Evolutionary conservation across 1,140 invertebrate genomes (phyloP).

Genomic region (Zaprionus davidi): DNA sequence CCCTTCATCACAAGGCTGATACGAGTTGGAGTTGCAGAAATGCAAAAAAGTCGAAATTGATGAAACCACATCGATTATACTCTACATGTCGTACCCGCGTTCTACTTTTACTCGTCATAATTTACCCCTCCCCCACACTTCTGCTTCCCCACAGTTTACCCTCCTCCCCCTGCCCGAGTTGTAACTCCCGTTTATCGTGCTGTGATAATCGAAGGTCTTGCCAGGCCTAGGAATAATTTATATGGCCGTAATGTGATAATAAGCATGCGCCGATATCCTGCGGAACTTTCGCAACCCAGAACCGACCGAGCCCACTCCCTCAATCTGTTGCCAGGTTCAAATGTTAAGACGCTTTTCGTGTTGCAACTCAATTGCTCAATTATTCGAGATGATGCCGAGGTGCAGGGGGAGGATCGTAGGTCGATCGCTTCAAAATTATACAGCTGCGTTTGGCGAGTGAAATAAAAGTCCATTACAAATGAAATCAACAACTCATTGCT

Average conservation of each 20-base stretch:
- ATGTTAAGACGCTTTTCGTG: slow-evolving; percentile 82
- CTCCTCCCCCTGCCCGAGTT: slow-evolving; percentile 25
- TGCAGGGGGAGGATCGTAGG: slow-evolving; percentile 5
- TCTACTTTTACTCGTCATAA: slow-evolving; percentile 32
- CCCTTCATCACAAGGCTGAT: slow-evolving; percentile 17
- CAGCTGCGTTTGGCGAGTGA: slow-evolving; percentile 70
- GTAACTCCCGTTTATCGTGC: slow-evolving; percentile 61
- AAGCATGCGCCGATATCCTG: slow-evolving; percentile 80
- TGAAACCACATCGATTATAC: slow-evolving; percentile 11
- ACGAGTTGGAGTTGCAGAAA: not conserved
- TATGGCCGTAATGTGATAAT: slow-evolving; percentile 78
- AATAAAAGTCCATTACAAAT: slow-evolving; percentile 83
- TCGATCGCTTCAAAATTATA: slow-evolving; percentile 59
- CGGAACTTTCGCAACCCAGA: slow-evolving; percentile 64
- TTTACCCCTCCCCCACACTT: slow-evolving; percentile 33
- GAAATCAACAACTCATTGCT: slow-evolving; percentile 83
- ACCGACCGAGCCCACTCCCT: slow-evolving; percentile 15
- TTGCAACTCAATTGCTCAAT: slow-evolving; percentile 80
- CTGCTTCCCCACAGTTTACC: no score
- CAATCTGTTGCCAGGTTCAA: slow-evolving; percentile 60
- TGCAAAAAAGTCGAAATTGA: slow-evolving; percentile 9
- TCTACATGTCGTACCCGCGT: slow-evolving; percentile 9
- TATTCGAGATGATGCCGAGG: slow-evolving; percentile 57
- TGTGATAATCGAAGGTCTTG: slow-evolving; percentile 52
- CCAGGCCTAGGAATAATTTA: slow-evolving; percentile 74